Conservation (phyloP, 2,797 vertebrate genomes). For the Cyclopterus lumpus region DNA sequence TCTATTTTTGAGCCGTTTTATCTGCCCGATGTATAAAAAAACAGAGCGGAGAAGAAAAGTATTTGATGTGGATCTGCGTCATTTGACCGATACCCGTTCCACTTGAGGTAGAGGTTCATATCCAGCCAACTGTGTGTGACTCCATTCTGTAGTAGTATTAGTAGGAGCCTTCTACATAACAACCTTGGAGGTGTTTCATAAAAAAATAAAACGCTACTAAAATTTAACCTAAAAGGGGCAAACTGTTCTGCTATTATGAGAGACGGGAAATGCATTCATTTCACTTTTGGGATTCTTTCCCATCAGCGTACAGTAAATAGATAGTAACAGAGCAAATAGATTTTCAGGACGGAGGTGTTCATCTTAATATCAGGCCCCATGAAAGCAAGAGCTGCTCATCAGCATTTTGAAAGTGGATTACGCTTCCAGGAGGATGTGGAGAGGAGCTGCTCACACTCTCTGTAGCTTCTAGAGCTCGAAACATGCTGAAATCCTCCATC, state of each 20-base stretch:
- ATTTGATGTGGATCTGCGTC: background rate
- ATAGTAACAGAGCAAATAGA: conserved; percentile 64
- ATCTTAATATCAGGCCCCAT: conserved; percentile 71
- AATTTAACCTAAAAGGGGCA: conserved; percentile 20
- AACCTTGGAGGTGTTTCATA: background rate
- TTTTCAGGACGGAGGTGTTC: conserved; percentile 71
- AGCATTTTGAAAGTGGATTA: conserved; percentile 69
- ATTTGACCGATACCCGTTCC: fast-evolving
- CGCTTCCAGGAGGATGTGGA: conserved; percentile 54
- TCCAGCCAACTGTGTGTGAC: no score
- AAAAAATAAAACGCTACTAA: conserved; percentile 9
- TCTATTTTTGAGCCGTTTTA: no score
- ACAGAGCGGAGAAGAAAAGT: background rate
- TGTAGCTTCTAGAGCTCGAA: conserved; percentile 25
- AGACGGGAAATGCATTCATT: conserved; percentile 65
- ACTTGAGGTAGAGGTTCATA: background rate
- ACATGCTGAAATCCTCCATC: conserved; percentile 30
- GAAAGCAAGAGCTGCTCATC: conserved; percentile 61
- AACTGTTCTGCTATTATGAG: conserved; percentile 60
- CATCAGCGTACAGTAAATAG: conserved; percentile 71
- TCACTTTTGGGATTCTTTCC: conserved; percentile 52
- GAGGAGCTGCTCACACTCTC: conserved; percentile 26
- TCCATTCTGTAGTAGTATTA: no score
- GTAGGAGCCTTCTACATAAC: background rate
- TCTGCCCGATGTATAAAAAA: no score